Base-by-base conservation (phyloP, 2,797 vertebrate species). In the Brachyalestes nurse region DNA sequence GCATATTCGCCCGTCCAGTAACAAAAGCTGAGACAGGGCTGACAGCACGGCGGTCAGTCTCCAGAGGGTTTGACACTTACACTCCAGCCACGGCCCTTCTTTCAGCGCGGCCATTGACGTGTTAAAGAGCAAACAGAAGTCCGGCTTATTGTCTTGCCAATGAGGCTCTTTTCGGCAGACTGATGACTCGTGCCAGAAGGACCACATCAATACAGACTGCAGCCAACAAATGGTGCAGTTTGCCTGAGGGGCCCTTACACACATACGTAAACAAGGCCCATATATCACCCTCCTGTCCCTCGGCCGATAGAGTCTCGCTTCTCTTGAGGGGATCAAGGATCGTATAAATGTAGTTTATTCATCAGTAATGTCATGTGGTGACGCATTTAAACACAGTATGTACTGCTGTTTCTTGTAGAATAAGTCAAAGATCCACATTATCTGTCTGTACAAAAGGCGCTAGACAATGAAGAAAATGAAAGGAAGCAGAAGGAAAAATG, bases 121-220 rank as follows among this genome's bases (percentile, higher is more conserved):
- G 94, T 89, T 93, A 94, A 94, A 90, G 85, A 91, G 90, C 88
- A 93, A 94, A 94, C 90, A 93, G 77, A 89, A 87, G 89, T 90
- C 88, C 81, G 81, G 84, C 88, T 82, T 89, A 92, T 89, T 92
- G 93, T 94, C 91, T 91, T 92, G 91, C 84, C 92, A 91, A 92
- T 91, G 89, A 89, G 91, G 84, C 91, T 90, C 92, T 90, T 85
- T 89, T 86, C 81, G 90, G 85, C 88, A 92, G 85, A 91, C 89
- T 92, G 88, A 88, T 75, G 87, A 89, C 93, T 91, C 53, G 78
- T 85, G 91, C 90, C 89, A 89, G 84, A 86, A 89, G 86, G 87
- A 83, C 81, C 84, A 83, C 91, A 90, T 93, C 92, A 94, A 93
- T 93, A 91, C 91, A 90, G 86, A 79, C 5, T 62, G 84, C 85